Base-by-base conservation (phyloP, 2,113 vertebrate genomes). In the Sebastes schlegelii region DNA sequence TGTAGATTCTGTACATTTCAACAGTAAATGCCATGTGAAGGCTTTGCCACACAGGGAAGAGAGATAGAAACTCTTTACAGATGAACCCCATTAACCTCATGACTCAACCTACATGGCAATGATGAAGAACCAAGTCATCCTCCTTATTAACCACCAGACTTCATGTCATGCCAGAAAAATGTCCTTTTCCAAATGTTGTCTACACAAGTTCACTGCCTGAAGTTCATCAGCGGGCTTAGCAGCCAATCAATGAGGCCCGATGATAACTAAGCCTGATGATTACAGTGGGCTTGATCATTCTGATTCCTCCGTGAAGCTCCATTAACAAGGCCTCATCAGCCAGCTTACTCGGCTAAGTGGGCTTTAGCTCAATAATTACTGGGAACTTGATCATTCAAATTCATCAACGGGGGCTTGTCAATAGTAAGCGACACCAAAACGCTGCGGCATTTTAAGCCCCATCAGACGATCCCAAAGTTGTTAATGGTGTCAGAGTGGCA, bases 181-280 rank as follows among this genome's bases (percentile, higher is more conserved):
- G 83, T 87, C 89, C 80, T 86, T 88, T 87, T 7, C 8, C 7
- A 86, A 89, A 79, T 86, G 79, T 90, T 91, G 88, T 91, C 89
- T 75, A 71, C 87, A 87, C 86, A 83, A 90, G 93, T 90, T 89
- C 82, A 83, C 49, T 40, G 52, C 86, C 65, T 80, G 88, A 91
- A 91, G 91, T 93, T 91, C 93, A 93, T 93, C 90, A 85, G 81
- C 11, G 82, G 87, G 90, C 91, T 94, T 93, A 94, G 87, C 91
- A 80, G 86, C 91, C 90, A 93, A 92, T 94, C 92, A 90, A 92
- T 94, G 91, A 62, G 78, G 83, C 77, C 83, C 77, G 60, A 91
- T 90, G 85, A 92, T 91, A 92, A 92, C 91, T 93, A 92, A 93
- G 91, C 92, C 91, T 19, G 88, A 93, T 92, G 92, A 94, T 92